A percentile compares a stretch with the other conserved stretches of the same genome.
Conservation (phyloP, 2,888 invertebrate genomes). For the Lepidonotus clava region DNA sequence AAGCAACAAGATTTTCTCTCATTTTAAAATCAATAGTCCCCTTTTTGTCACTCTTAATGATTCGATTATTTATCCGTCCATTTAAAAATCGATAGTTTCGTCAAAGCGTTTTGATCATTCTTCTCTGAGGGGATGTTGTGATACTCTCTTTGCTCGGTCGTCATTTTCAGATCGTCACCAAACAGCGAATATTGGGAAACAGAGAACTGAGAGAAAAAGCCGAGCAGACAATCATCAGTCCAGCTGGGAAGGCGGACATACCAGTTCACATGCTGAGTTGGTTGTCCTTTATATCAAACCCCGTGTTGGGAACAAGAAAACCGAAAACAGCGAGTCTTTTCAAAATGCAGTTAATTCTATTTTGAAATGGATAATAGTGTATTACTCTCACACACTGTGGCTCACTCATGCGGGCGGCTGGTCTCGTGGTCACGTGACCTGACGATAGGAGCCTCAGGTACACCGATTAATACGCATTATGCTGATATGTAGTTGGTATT, state of each 20-base stretch:
- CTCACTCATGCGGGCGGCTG: constrained; percentile 7
- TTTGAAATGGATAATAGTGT: neutral
- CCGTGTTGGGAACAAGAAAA: neutral
- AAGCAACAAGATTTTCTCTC: constrained; percentile 37
- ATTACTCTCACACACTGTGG: constrained; percentile 15
- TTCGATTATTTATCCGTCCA: constrained; percentile 39
- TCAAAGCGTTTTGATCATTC: constrained; percentile 15
- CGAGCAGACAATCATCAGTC: neutral
- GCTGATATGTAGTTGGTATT: constrained; percentile 44
- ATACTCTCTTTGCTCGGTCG: neutral
- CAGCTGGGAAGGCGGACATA: neutral
- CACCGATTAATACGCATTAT: constrained; percentile 22
- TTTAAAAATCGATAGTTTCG: constrained; percentile 41
- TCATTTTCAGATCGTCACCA: neutral
- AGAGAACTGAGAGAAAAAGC: neutral
- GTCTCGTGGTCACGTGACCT: neutral
- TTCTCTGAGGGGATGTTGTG: constrained; percentile 3
- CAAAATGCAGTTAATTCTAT: neutral
- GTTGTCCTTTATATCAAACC: neutral
- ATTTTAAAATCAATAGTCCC: constrained; percentile 17
- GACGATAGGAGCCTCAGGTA: neutral
- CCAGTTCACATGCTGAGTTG: no score
- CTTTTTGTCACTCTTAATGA: neutral
- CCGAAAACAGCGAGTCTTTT: neutral
- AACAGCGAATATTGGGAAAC: constrained; percentile 1